Evolutionary conservation across 2,113 vertebrate species (phyloP), one percentile per base, ranked within the genome.

Genomic region (Crocuta crocuta): DNA sequence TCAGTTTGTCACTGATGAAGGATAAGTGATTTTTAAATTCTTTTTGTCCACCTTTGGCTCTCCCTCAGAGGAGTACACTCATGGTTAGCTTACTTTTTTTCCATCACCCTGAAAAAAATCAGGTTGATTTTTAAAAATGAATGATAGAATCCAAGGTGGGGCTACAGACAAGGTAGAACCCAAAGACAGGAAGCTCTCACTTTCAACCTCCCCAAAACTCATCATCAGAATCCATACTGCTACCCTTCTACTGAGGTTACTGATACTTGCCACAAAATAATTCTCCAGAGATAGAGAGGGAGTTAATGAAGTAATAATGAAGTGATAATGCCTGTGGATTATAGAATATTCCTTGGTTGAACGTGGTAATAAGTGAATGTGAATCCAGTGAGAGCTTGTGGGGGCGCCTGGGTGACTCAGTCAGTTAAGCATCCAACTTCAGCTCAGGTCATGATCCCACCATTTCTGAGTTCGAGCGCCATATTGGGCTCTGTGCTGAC

Each of bases 21-120:
- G 89, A 94, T 58, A 98, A 97, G 88, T 88, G 91, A 92, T 95
- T 96, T 97, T 96, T 97, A 63, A 80, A 92, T 91, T 91, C 97
- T 96, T 93, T 28, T 84, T 58, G 74, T 96, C 48, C 61, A 94
- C 61, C 50, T 55, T 53, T 91, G 33, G 68, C 73, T 94, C 82
- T 85, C 95, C 2, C 5, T 61, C 33, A 58, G 31, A 71, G 55
- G 66, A 81, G 58, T 76, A 11, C 31, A 68, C 63, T 88, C 65
- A 31, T 15, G 50, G 73, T 24, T 79, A 70, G n/a, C 21, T 86
- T 16, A 83, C n/a, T 91, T 96, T 94, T 61, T 63, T 95, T 55
- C n/a, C 70, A 95, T 86, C 12, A 10, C 12, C 71, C 71, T 92
- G 7, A 5, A 55, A 92, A 93, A 93, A 84, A 58, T 61, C 35